These are phyloP conservation scores for Zootermopsis nevadensis DNA, from an alignment of 2,888 invertebrate species.

Conservation along the genomic window DNA sequence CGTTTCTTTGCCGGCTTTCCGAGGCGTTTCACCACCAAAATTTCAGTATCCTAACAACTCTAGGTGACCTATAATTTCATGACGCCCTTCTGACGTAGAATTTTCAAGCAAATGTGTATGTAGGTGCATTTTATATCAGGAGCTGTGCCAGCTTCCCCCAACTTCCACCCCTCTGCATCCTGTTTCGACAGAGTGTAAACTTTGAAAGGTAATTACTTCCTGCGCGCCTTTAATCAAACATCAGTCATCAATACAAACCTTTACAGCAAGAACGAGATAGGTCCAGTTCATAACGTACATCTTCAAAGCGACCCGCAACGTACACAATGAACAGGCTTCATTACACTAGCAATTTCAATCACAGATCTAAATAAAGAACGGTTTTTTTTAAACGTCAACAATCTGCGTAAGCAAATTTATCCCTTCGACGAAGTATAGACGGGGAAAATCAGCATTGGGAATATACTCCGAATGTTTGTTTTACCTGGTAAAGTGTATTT, in stretches of 20 bases:
- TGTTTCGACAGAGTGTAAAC: slow-evolving; percentile 36
- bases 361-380: no score
- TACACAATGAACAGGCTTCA: not conserved
- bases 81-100: no score
- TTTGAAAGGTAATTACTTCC: slow-evolving; percentile 47
- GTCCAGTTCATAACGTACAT: not conserved
- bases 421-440: not conserved
- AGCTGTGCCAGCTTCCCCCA: not conserved
- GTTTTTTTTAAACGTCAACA: not conserved
- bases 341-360: not conserved
- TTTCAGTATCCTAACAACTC: no score
- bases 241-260: not conserved
- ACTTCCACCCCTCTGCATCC: not conserved
- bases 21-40: no score
- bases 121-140: not conserved
- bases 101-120: not conserved
- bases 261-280: not conserved
- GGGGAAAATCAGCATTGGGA: no score
- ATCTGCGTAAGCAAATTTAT: not conserved
- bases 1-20: no score
- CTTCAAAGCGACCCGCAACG: not conserved
- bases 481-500: no score
- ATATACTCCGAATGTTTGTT: no score
- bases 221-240: slow-evolving; percentile 43
- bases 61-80: no score